Percentiles rank a stretch among this genome's conserved stretches.
phyloP scores from a whole-genome alignment of 2,113 vertebrate species.

The Apistogramma diplotaenia region DNA sequence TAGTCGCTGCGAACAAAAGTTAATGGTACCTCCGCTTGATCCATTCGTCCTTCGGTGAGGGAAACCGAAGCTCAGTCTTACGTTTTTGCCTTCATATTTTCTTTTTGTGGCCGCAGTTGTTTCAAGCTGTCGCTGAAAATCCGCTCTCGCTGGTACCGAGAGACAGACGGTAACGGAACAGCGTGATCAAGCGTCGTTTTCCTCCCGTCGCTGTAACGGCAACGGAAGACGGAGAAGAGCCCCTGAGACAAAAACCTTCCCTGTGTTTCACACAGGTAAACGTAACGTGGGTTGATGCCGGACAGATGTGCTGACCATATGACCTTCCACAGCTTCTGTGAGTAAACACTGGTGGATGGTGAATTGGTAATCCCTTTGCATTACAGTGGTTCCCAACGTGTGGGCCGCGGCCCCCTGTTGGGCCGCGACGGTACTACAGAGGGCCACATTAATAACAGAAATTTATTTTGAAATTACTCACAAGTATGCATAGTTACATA shows the following conservation, averaged over 20 bases:
- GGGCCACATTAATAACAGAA: too few species aligned
- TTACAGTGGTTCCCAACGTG: too few species aligned
- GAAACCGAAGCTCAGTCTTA: neutral
- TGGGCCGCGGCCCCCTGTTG: too few species aligned
- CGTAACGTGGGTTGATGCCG: neutral
- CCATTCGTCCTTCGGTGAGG: constrained; percentile 15
- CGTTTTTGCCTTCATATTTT: neutral
- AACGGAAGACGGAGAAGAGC: neutral
- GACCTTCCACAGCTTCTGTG: too few species aligned
- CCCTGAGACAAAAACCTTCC: neutral
- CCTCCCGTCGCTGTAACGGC: neutral
- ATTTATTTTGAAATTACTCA: too few species aligned
- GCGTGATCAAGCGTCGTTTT: neutral
- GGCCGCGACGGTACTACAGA: too few species aligned
- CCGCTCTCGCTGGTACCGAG: neutral
- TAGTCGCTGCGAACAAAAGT: neutral
- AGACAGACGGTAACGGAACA: neutral
- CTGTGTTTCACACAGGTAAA: neutral
- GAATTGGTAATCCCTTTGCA: neutral
- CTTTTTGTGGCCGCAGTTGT: neutral
- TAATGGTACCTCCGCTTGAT: constrained; percentile 32
- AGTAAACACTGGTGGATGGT: neutral
- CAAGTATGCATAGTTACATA: too few species aligned
- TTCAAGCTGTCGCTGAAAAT: neutral
- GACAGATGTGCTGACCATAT: neutral